These are phyloP conservation scores for Sebastes trivittatus DNA, from an alignment of 2,797 vertebrate genomes.

Conservation along the genomic window DNA sequence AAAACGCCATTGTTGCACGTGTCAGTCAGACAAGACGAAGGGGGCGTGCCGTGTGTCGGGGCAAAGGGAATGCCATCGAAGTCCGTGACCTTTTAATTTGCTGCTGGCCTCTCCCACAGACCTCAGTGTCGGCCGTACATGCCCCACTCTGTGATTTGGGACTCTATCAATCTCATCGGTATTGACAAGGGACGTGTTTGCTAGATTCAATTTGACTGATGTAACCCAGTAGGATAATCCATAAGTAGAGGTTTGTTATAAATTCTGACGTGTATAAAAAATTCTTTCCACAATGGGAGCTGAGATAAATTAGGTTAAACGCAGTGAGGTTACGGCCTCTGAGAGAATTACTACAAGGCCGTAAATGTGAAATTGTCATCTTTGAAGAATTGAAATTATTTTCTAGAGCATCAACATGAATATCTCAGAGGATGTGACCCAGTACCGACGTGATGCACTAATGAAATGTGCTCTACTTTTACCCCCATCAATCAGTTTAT, in stretches of 20 bases:
- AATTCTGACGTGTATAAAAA: conserved; percentile 30
- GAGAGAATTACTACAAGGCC: conserved; percentile 39
- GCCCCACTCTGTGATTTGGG: conserved; percentile 39
- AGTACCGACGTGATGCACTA: conserved; percentile 28
- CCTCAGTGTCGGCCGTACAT: conserved; percentile 31
- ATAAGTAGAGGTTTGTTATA: conserved; percentile 16
- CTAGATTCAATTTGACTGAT: conserved; percentile 33
- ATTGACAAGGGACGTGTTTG: conserved; percentile 52
- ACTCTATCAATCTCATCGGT: conserved; percentile 48
- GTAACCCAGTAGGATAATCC: conserved; percentile 25
- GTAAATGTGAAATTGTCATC: conserved; percentile 50
- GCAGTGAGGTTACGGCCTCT: conserved; percentile 27
- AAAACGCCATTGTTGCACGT: conserved; percentile 74
- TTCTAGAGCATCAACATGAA: conserved; percentile 38
- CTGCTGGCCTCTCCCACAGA: conserved; percentile 79
- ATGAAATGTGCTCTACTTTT: conserved; percentile 42
- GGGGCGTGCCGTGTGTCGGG: conserved; percentile 62
- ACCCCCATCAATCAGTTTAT: conserved; percentile 22
- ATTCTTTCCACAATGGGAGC: conserved; percentile 6
- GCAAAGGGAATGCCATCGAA: conserved; percentile 61
- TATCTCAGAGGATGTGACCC: conserved; percentile 52
- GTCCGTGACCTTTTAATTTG: conserved; percentile 71
- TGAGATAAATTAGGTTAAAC: conserved; percentile 56
- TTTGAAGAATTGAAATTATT: conserved; percentile 59
- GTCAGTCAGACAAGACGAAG: conserved; percentile 64